Evolutionary conservation across 2,113 vertebrate genomes (phyloP).

Genomic region (Sceloporus tristichus): DNA sequence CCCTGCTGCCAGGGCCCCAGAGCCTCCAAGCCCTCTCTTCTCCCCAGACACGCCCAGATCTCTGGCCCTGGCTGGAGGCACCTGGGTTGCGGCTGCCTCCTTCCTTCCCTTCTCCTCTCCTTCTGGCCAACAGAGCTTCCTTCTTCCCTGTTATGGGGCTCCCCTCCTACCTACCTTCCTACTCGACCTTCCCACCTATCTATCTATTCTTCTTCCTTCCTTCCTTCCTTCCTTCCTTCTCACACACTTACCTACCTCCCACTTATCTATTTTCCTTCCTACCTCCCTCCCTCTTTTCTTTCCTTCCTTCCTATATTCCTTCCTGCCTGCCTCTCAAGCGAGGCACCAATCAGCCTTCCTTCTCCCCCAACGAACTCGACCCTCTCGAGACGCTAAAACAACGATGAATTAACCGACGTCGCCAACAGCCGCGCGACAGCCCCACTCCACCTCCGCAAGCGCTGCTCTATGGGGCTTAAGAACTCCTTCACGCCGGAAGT

Average conservation of each 20-base stretch:
- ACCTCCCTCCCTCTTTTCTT: no score
- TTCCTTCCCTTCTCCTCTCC: background rate
- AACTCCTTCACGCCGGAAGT: background rate
- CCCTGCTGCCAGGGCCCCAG: background rate
- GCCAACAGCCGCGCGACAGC: background rate
- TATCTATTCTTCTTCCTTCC: background rate
- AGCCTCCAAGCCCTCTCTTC: background rate
- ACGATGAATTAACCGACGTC: background rate
- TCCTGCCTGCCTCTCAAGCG: background rate
- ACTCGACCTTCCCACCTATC: constrained; percentile 6
- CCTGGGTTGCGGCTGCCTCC: background rate
- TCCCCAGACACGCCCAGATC: background rate
- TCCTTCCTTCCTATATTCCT: background rate
- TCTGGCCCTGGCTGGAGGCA: background rate
- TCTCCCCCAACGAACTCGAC: background rate
- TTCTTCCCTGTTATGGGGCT: background rate
- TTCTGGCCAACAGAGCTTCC: constrained; percentile 28
- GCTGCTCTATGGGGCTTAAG: background rate
- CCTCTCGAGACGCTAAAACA: background rate
- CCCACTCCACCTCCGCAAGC: background rate
- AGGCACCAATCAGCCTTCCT: background rate
- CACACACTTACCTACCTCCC: background rate
- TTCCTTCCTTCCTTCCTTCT: background rate
- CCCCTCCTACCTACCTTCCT: constrained; percentile 13
- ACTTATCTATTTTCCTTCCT: background rate